Percentiles rank a stretch among this genome's conserved stretches.
Evolutionary conservation across 1,140 invertebrate species (phyloP).

Genomic region (Amyelois transitella): DNA sequence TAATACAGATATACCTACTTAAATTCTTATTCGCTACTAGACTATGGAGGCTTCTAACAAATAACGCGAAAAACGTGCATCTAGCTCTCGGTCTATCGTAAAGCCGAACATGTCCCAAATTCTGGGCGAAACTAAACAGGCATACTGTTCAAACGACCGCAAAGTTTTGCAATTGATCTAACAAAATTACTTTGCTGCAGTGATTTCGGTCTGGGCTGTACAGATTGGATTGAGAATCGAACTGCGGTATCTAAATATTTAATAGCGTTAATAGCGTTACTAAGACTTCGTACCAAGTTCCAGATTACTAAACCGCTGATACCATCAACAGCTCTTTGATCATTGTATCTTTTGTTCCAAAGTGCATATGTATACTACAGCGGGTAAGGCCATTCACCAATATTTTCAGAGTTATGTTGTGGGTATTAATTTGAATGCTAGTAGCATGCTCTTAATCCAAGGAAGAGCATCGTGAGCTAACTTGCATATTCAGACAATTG

Average conservation of each 20-base stretch:
- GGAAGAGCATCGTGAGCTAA: too few species aligned
- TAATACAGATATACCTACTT: background rate
- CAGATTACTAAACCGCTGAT: background rate
- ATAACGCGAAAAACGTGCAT: background rate
- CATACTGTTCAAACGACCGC: slow-evolving; percentile 15
- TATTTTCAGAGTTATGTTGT: too few species aligned
- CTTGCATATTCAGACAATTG: too few species aligned
- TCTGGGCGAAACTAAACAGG: slow-evolving; percentile 10
- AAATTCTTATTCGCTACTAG: background rate
- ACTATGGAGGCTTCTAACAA: background rate
- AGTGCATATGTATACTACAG: too few species aligned
- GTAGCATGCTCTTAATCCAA: too few species aligned
- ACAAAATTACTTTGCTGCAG: slow-evolving; percentile 25
- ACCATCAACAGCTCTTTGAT: too few species aligned
- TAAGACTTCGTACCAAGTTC: background rate
- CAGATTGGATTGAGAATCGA: slow-evolving; percentile 10
- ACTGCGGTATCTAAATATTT: slow-evolving; percentile 2
- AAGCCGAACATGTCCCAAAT: background rate
- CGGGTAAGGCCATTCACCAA: too few species aligned
- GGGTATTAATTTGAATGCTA: too few species aligned
- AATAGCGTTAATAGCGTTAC: background rate
- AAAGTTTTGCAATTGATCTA: slow-evolving; percentile 23
- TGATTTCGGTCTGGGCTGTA: slow-evolving; percentile 6
- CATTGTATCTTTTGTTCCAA: too few species aligned
- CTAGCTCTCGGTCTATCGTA: background rate